Base-by-base conservation (phyloP, 1,140 invertebrate genomes). In the Drosophila novamexicana region DNA sequence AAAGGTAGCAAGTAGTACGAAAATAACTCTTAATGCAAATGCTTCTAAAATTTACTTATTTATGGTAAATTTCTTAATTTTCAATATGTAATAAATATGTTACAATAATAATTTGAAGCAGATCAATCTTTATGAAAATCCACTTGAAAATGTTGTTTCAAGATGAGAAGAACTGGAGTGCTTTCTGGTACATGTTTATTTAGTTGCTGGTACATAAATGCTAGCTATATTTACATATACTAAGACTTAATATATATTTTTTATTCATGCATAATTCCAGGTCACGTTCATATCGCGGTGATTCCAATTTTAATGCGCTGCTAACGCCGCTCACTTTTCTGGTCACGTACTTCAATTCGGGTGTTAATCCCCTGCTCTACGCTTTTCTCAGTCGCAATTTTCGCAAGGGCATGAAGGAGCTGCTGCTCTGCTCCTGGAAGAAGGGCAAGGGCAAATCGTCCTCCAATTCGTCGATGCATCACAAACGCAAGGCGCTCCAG, bases 291-390 rank as follows among this genome's bases (percentile, higher is more conserved):
- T 96, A 96, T 91, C 93, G 95, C 62, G 94, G 94, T 47, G 94
- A 94, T 34, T 95, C 94, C 52, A 93, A 95, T 77, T 95, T 96
- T 82, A 96, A 95, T 84, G 94, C 95, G 12, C 93, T 97, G 1
- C 93, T 97, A 50, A 97, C 97, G 2, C 96, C 97, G 1, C 93
- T 96, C n/a, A 97, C 96, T 7, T 97, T 96, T 92, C 94, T 97
- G 45, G 94, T 97, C 72, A 95, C 96, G 40, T 98, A 97, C 83
- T 95, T 96, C 91, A 97, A 97, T 93, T 97, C 96, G 10, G 97
- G 95, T 37, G 94, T 97, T 62, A 97, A 97, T 93, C 97, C 97
- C 1, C 93, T 97, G 45, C 94, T 97, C 5, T 98, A 98, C 92
- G 96, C 96, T 2, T 96, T 97, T 88, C 93, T 97, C 47, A 97